Percentiles rank a stretch among this genome's conserved stretches.
Conservation (phyloP, 2,113 vertebrate species). For the Oenanthe melanoleuca region DNA sequence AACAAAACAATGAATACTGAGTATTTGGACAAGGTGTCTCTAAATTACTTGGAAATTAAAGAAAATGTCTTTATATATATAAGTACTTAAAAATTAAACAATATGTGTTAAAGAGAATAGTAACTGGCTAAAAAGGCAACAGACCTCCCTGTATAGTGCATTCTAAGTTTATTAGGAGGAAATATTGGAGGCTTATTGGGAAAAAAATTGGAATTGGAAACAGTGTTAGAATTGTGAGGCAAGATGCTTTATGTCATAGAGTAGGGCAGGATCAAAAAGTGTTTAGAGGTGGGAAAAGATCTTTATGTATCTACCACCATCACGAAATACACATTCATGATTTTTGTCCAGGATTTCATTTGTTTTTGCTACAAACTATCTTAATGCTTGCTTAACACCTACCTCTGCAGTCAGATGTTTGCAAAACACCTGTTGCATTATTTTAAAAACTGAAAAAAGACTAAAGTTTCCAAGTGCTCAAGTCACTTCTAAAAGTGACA, state of each 20-base stretch:
- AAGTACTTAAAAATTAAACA: not conserved
- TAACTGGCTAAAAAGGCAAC: not conserved
- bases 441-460: not conserved
- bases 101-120: not conserved
- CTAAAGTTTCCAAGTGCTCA: not conserved
- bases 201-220: not conserved
- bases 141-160: not conserved
- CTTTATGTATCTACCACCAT: not conserved
- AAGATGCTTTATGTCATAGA: not conserved
- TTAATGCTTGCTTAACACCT: not conserved
- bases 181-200: not conserved
- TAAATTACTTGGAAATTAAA: not conserved
- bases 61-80: not conserved
- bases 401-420: not conserved
- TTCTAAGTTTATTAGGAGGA: not conserved
- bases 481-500: not conserved
- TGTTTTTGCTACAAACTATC: not conserved
- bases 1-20: not conserved
- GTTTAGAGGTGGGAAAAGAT: not conserved
- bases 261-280: not conserved
- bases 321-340: rapidly evolving
- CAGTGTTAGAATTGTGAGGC: not conserved
- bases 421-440: not conserved
- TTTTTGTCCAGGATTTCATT: not conserved
- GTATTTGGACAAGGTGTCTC: not conserved